phyloP scores from a whole-genome alignment of 2,888 invertebrate species.

The Saturnia japonica region DNA sequence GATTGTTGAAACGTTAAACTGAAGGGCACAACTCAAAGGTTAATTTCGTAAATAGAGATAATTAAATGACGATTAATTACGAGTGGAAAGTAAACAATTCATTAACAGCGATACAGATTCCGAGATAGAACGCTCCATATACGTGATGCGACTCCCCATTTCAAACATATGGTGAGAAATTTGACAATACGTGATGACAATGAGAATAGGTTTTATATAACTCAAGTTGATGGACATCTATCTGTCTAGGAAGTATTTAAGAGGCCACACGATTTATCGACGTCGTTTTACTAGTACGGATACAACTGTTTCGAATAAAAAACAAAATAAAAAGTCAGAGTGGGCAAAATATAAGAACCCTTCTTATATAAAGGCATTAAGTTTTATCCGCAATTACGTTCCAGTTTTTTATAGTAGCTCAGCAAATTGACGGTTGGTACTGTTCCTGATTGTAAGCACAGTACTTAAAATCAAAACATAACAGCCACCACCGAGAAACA shows the following conservation, averaged over 20 bases:
- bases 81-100: constrained; percentile 63
- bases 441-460: too few relatives aligned
- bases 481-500: too few relatives aligned
- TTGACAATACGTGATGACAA: constrained; percentile 46
- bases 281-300: constrained; percentile 6
- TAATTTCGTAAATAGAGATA: constrained; percentile 11
- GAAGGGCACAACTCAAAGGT: constrained; percentile 11
- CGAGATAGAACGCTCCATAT: constrained; percentile 49
- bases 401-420: too few relatives aligned
- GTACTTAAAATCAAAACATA: too few relatives aligned
- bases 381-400: too few relatives aligned
- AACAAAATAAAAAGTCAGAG: neutral
- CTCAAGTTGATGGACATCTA: neutral
- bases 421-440: too few relatives aligned
- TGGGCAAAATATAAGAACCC: neutral
- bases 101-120: constrained; percentile 56
- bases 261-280: constrained; percentile 5
- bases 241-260: neutral
- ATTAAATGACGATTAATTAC: constrained; percentile 42
- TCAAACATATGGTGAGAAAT: constrained; percentile 49
- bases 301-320: neutral
- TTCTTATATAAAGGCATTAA: too few relatives aligned
- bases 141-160: constrained; percentile 56
- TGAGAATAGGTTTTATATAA: constrained; percentile 28
- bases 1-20: constrained; percentile 11